phyloP scores from a whole-genome alignment of 1,140 invertebrate species.

The Trichonephila clavipes region DNA sequence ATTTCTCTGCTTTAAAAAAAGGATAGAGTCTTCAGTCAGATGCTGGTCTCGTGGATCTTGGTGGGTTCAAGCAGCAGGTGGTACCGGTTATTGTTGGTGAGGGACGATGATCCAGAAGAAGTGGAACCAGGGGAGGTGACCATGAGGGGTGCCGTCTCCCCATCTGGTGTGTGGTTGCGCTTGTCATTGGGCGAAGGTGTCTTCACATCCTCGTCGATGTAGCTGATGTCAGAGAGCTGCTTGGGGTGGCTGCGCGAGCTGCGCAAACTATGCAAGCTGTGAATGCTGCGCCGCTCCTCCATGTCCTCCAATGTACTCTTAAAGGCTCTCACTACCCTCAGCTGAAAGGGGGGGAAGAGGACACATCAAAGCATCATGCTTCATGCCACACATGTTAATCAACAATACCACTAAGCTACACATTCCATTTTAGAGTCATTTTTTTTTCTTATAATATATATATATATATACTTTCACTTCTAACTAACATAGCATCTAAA shows the following conservation, averaged over 20 bases:
- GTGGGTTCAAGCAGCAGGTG: constrained; percentile 77
- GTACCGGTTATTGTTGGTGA: constrained; percentile 78
- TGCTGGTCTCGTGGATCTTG: constrained; percentile 79
- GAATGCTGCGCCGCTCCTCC: constrained; percentile 98
- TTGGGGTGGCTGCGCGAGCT: constrained; percentile 88
- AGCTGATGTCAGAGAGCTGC: constrained; percentile 85
- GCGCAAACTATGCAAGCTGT: constrained; percentile 93
- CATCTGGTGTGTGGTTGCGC: constrained; percentile 1
- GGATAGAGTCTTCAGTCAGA: constrained; percentile 68
- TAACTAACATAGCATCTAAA: too few species aligned
- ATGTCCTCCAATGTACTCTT: constrained; percentile 99
- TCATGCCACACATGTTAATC: background rate
- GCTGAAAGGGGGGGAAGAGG: constrained; percentile 86
- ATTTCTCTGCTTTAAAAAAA: constrained; percentile 5
- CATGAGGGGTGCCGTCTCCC: constrained; percentile 73
- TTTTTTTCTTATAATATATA: too few species aligned
- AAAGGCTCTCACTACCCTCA: constrained; percentile 99
- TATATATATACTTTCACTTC: too few species aligned
- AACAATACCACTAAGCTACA: too few species aligned
- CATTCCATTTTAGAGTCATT: too few species aligned
- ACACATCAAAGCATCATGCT: constrained; percentile 30
- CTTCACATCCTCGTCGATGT: constrained; percentile 81
- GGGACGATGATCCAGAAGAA: constrained; percentile 20
- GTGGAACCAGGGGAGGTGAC: constrained; percentile 44
- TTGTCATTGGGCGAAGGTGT: constrained; percentile 82